Conservation (phyloP, 2,888 invertebrate genomes). For the Actias luna region DNA sequence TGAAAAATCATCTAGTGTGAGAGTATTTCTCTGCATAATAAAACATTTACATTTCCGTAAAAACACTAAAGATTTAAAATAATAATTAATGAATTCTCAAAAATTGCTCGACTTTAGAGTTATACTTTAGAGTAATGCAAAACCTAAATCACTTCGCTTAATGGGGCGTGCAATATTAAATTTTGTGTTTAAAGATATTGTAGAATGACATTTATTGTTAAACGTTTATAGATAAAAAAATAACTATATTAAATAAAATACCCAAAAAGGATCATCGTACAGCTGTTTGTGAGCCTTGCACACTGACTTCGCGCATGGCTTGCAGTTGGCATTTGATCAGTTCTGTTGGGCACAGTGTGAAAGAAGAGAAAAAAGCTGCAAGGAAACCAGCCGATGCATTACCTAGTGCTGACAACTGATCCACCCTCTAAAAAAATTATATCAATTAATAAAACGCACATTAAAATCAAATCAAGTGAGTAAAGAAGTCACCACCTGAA, state of each 20-base stretch:
- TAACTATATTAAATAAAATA: slow-evolving; percentile 41
- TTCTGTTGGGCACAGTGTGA: slow-evolving; percentile 98
- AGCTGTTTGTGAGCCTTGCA: slow-evolving; percentile 69
- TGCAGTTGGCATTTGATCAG: slow-evolving; percentile 98
- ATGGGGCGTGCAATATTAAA: no score
- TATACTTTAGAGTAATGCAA: no score
- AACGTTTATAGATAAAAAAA: background rate
- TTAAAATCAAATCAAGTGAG: no score
- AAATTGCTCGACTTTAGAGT: no score
- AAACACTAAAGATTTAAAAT: no score
- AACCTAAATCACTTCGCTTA: no score
- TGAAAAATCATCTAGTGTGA: no score
- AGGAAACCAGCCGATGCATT: slow-evolving; percentile 96
- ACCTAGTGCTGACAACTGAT: slow-evolving; percentile 86
- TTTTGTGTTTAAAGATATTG: no score
- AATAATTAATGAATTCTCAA: no score
- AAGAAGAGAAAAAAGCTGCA: slow-evolving; percentile 98
- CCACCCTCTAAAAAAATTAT: slow-evolving; percentile 76
- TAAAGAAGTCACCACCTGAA: no score
- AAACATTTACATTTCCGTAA: no score
- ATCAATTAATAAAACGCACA: slow-evolving; percentile 1
- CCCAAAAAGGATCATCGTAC: slow-evolving; percentile 67
- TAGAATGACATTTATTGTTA: background rate
- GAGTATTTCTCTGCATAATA: no score
- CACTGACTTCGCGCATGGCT: slow-evolving; percentile 91